Conservation (phyloP, 2,888 invertebrate genomes). For the Drosophila bunnanda region DNA sequence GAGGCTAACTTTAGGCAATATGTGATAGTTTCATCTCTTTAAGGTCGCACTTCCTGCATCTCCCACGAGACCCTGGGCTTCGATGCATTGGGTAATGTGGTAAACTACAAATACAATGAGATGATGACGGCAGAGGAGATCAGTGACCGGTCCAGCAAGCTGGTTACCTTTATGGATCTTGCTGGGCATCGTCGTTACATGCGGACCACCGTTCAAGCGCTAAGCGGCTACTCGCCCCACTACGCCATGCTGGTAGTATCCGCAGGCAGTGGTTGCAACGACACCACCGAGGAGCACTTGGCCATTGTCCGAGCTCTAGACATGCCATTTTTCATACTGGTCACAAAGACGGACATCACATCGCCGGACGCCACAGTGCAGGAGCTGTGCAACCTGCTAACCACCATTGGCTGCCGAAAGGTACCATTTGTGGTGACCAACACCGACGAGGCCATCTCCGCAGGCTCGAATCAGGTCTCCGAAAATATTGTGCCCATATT, state of each 20-base stretch:
- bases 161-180: conserved; percentile 97
- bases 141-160: conserved; percentile 95
- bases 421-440: conserved; percentile 88
- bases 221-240: conserved; percentile 97
- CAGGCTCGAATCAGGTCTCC: conserved; percentile 88
- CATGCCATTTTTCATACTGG: conserved; percentile 95
- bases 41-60: conserved; percentile 96
- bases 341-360: conserved; percentile 97
- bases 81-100: conserved; percentile 92
- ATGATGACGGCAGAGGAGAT: conserved; percentile 97
- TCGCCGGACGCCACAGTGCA: conserved; percentile 86
- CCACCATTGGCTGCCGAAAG: conserved; percentile 88
- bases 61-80: conserved; percentile 99
- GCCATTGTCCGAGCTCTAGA: conserved; percentile 92
- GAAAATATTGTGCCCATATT: conserved; percentile 91
- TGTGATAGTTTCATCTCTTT: neutral
- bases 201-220: conserved; percentile 96
- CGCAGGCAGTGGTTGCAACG: conserved; percentile 91
- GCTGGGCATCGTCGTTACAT: conserved; percentile 98
- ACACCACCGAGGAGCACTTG: conserved; percentile 96
- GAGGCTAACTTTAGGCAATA: too few species aligned
- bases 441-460: conserved; percentile 91
- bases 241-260: conserved; percentile 95
- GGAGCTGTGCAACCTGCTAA: conserved; percentile 87
- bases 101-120: conserved; percentile 95